Conservation (phyloP, 2,797 vertebrate species). For the Delichon dasypus region DNA sequence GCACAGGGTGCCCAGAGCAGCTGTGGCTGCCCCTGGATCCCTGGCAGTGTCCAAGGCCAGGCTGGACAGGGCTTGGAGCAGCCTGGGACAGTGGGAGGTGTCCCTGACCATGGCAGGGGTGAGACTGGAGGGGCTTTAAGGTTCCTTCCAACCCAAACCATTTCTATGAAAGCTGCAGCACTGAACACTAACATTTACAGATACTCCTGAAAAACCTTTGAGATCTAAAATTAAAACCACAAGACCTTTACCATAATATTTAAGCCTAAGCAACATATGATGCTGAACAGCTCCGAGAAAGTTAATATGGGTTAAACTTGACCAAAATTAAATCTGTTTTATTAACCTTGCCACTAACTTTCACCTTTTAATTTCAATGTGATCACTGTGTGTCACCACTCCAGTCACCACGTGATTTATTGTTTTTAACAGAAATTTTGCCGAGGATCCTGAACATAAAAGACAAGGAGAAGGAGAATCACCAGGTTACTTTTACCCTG, state of each 20-base stretch:
- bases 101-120: neutral
- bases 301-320: neutral
- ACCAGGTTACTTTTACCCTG: neutral
- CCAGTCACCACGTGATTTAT: no score
- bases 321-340: neutral
- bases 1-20: neutral
- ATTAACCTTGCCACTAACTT: rapidly evolving
- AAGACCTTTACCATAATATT: neutral
- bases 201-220: neutral
- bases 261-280: neutral
- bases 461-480: neutral
- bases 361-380: neutral
- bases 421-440: neutral
- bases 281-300: neutral
- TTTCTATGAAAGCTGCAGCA: neutral
- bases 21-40: neutral
- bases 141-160: neutral
- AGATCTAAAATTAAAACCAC: neutral
- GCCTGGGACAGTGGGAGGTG: neutral
- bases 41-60: neutral
- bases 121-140: rapidly evolving
- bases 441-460: neutral
- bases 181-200: neutral
- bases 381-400: neutral
- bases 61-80: neutral